Evolutionary conservation across 1,140 invertebrate species (phyloP).

Genomic region (Leptestheria dahalacensis): DNA sequence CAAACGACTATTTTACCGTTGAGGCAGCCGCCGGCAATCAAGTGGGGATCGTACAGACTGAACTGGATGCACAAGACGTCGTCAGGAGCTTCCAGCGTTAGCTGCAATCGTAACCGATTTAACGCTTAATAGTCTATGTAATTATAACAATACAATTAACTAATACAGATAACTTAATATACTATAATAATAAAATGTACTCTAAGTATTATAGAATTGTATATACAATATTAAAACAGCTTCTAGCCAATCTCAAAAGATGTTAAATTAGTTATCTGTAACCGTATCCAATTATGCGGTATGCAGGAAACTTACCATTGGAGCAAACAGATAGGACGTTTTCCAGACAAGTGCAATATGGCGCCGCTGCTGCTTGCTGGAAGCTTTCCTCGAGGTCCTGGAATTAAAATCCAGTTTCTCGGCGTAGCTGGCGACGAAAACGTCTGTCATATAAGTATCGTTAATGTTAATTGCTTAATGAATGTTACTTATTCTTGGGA

Average conservation of each 20-base stretch:
- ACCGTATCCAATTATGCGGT: no score
- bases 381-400: not conserved
- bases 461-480: no score
- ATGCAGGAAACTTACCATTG: not conserved
- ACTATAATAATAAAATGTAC: no score
- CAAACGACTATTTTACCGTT: constrained; percentile 14
- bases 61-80: constrained; percentile 10
- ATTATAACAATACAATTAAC: not conserved
- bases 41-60: not conserved
- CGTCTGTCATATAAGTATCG: not conserved
- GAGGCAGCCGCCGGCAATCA: constrained; percentile 8
- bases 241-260: not conserved
- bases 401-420: constrained; percentile 5
- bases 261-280: no score
- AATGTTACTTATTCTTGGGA: no score
- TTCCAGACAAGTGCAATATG: not conserved
- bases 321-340: not conserved
- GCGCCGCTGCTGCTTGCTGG: not conserved
- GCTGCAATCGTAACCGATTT: not conserved
- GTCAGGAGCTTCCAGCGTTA: constrained; percentile 13
- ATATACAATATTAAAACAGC: not conserved
- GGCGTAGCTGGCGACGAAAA: constrained; percentile 10
- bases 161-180: no score
- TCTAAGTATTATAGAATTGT: not conserved
- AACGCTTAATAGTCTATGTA: not conserved